Conservation (phyloP, 2,888 invertebrate species). For the Adelognathus sp. region DNA sequence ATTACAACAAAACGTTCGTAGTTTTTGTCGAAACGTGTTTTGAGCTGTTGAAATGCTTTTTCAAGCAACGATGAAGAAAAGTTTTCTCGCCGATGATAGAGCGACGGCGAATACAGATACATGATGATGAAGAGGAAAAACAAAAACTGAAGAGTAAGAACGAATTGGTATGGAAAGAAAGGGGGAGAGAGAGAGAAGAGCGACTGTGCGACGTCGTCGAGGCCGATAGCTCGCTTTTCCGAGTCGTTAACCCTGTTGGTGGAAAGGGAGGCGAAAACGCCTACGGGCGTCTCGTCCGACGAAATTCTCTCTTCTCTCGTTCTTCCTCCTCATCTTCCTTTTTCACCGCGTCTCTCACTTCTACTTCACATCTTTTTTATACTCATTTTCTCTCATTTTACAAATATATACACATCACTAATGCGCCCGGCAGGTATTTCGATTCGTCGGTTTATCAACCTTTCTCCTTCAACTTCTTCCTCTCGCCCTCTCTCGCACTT, state of each 20-base stretch:
- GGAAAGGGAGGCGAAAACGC: conserved; percentile 55
- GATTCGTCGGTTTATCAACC: conserved; percentile 25
- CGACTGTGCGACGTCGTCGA: conserved; percentile 59
- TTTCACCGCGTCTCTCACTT: conserved; percentile 23
- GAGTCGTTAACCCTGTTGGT: conserved; percentile 65
- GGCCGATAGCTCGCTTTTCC: conserved; percentile 67
- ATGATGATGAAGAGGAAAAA: conserved; percentile 31
- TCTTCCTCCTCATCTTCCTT: conserved; percentile 31
- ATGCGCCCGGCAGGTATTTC: conserved; percentile 23
- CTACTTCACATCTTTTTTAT: conserved; percentile 12
- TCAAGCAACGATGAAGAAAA: no score
- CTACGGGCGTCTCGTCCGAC: conserved; percentile 61
- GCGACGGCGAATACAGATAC: conserved; percentile 31
- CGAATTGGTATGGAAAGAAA: conserved; percentile 48
- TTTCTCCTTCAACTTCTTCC: conserved; percentile 16
- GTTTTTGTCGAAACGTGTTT: no score
- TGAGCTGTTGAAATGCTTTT: no score
- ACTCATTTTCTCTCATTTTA: neutral
- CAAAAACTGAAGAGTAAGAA: conserved; percentile 8
- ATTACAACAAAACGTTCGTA: no score
- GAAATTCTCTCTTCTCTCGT: conserved; percentile 58
- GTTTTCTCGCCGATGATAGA: conserved; percentile 40
- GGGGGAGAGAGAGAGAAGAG: conserved; percentile 59
- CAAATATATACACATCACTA: neutral
- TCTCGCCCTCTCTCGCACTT: neutral